Evolutionary conservation across 1,140 invertebrate genomes (phyloP).

Genomic region (Drosophila biarmipes): DNA sequence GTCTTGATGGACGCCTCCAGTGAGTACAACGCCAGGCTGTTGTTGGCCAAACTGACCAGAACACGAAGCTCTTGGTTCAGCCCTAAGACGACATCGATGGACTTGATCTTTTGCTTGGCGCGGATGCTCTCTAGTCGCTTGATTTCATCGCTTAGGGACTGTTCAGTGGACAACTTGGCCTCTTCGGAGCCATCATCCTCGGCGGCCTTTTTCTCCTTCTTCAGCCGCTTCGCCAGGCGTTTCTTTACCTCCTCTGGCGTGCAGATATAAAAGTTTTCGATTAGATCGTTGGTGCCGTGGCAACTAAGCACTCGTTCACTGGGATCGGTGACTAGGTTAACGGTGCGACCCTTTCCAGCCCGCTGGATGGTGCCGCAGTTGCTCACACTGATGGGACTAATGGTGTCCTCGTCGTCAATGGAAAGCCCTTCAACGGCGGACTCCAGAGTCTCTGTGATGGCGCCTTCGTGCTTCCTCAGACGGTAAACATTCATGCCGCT

Average conservation of each 20-base stretch:
- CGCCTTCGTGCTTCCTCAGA: constrained; percentile 85
- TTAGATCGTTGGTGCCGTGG: constrained; percentile 91
- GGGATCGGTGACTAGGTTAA: constrained; percentile 88
- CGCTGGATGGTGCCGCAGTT: constrained; percentile 92
- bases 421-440: constrained; percentile 85
- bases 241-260: constrained; percentile 89
- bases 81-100: constrained; percentile 88
- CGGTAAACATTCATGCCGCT: constrained; percentile 94
- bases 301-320: constrained; percentile 90
- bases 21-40: constrained; percentile 89
- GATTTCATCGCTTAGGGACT: constrained; percentile 90
- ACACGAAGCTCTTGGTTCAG: constrained; percentile 89
- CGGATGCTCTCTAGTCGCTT: constrained; percentile 88
- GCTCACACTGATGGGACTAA: constrained; percentile 89
- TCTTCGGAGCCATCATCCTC: constrained; percentile 27
- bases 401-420: constrained; percentile 78
- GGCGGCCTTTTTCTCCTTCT: constrained; percentile 88
- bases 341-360: constrained; percentile 90
- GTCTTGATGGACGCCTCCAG: constrained; percentile 85
- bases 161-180: constrained; percentile 66
- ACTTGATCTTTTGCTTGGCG: constrained; percentile 89
- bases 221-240: constrained; percentile 90
- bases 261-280: constrained; percentile 94
- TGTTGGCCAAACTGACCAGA: constrained; percentile 88
- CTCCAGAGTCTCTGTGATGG: constrained; percentile 85